Percentiles rank a stretch among this genome's conserved stretches.
Evolutionary conservation across 2,797 vertebrate genomes (phyloP).

Genomic region (Mycteria americana): DNA sequence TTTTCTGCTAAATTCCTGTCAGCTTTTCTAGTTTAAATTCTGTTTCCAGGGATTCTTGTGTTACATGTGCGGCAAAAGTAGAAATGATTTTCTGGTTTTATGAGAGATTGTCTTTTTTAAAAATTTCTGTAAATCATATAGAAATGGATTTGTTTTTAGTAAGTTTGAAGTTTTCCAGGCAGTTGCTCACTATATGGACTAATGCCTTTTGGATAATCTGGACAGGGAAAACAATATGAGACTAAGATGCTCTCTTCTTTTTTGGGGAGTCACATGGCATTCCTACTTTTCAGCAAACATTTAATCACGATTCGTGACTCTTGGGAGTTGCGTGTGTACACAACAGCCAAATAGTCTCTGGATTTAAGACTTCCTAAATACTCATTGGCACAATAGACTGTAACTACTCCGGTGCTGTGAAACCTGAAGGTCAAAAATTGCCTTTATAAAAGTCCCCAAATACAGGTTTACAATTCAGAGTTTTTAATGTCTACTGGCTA

Average conservation of each 20-base stretch:
- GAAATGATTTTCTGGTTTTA: not conserved
- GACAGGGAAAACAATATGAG: not conserved
- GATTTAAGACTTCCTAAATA: not conserved
- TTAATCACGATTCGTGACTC: not conserved
- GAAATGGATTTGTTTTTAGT: not conserved
- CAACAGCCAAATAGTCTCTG: not conserved
- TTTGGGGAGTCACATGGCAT: not conserved
- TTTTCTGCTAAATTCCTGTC: not conserved
- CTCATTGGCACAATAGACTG: not conserved
- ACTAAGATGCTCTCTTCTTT: not conserved
- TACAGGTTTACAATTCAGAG: not conserved
- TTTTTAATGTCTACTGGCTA: not conserved
- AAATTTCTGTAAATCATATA: not conserved
- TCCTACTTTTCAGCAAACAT: not conserved
- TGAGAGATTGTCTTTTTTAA: not conserved
- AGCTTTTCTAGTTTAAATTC: not conserved
- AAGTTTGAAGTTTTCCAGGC: not conserved
- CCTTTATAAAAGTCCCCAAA: not conserved
- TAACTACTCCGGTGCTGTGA: not conserved
- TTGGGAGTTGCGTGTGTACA: not conserved
- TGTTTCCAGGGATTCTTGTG: not conserved
- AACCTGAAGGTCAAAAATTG: not conserved
- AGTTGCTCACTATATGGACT: not conserved
- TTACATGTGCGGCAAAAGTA: not conserved
- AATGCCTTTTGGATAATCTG: not conserved